phyloP scores from a whole-genome alignment of 2,888 invertebrate genomes.

The Drosophila austrosaltans region DNA sequence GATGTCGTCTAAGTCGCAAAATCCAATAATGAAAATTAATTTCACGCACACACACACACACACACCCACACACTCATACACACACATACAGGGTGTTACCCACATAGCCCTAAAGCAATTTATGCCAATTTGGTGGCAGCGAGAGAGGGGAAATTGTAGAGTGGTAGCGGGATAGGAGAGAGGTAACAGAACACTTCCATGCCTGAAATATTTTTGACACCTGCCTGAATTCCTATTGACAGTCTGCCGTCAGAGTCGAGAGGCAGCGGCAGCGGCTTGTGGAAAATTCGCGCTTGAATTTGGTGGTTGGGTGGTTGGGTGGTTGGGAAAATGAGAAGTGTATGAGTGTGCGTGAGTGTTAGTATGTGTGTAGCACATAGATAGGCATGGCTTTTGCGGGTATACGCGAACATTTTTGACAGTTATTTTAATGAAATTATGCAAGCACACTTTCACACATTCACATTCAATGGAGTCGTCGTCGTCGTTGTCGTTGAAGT shows the following conservation, averaged over 20 bases:
- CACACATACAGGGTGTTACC: constrained; percentile 22
- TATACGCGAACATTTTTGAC: constrained; percentile 73
- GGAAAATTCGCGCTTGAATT: constrained; percentile 64
- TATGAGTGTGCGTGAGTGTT: background rate
- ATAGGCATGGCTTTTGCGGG: constrained; percentile 44
- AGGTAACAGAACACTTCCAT: constrained; percentile 48
- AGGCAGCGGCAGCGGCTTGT: constrained; percentile 16
- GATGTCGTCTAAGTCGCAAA: constrained; percentile 78
- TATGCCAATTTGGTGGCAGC: constrained; percentile 68
- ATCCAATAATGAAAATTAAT: constrained; percentile 80
- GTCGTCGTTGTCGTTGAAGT: constrained; percentile 4
- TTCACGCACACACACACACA: constrained; percentile 42
- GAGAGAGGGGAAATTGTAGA: background rate
- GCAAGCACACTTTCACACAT: constrained; percentile 76
- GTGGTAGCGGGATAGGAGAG: background rate
- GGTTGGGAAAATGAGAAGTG: constrained; percentile 30
- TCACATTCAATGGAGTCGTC: constrained; percentile 22
- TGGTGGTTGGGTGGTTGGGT: constrained; percentile 60
- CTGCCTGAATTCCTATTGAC: constrained; percentile 80
- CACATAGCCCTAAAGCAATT: constrained; percentile 71
- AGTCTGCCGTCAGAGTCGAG: constrained; percentile 51
- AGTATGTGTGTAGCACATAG: constrained; percentile 6
- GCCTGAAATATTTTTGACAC: constrained; percentile 79
- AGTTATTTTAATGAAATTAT: constrained; percentile 80
- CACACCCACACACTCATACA: background rate